phyloP scores from a whole-genome alignment of 35 echinoderm and acorn worm genomes.

The Anneissia japonica region DNA sequence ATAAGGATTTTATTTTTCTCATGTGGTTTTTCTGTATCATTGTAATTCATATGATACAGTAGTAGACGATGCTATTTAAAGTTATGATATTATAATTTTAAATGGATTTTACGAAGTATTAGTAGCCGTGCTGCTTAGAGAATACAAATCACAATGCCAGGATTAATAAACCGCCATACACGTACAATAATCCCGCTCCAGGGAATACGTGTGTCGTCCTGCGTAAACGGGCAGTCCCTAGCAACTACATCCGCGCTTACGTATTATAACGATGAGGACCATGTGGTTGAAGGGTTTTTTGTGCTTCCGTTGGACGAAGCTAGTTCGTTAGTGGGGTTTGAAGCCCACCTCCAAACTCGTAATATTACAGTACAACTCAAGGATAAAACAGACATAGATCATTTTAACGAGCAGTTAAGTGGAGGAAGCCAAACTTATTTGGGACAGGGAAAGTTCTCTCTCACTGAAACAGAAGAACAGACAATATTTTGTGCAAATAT shows the following conservation, averaged over 20 bases:
- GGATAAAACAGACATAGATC: conserved; percentile 66
- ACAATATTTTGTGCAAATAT: conserved; percentile 86
- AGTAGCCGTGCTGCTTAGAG: no score
- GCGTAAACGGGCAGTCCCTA: conserved; percentile 82
- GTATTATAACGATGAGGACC: conserved; percentile 92
- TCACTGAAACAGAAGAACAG: conserved; percentile 74
- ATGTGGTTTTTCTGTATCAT: no score
- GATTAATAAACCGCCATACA: conserved; percentile 88
- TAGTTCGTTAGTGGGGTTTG: conserved; percentile 76
- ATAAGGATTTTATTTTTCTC: no score
- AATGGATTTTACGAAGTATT: no score
- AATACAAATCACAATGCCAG: conserved; percentile 73
- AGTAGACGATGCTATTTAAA: no score
- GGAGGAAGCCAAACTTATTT: conserved; percentile 51
- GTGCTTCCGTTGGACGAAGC: conserved; percentile 67
- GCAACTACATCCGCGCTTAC: conserved; percentile 75
- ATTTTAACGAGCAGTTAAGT: conserved; percentile 83
- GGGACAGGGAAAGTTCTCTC: conserved; percentile 79
- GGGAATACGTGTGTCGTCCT: conserved; percentile 61
- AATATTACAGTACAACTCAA: conserved; percentile 80
- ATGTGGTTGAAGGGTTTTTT: conserved; percentile 91
- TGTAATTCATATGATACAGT: no score
- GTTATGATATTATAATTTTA: no score
- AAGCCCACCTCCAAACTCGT: conserved; percentile 73
- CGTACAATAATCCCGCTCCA: conserved; percentile 71